Evolutionary conservation across 2,888 invertebrate genomes (phyloP).

Genomic region (Eupsilia transversa): DNA sequence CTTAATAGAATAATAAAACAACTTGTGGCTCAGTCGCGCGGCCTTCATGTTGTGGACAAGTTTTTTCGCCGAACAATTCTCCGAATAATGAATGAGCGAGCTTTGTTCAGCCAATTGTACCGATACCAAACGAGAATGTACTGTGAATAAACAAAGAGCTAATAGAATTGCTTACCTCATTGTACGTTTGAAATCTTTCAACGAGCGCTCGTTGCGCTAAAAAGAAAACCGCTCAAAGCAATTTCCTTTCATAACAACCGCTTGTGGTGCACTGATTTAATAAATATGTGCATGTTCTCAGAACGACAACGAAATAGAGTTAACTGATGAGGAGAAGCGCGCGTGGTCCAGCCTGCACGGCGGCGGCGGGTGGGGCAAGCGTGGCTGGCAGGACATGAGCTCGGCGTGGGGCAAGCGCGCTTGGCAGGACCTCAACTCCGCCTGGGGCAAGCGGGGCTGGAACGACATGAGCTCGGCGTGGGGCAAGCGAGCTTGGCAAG

Average conservation of each 20-base stretch:
- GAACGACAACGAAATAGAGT: conserved; percentile 86
- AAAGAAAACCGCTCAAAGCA: conserved; percentile 40
- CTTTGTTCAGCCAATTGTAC: conserved; percentile 65
- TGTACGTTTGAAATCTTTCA: conserved; percentile 55
- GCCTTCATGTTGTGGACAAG: conserved; percentile 54
- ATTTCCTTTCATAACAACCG: conserved; percentile 30
- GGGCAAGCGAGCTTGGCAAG: conserved; percentile 92
- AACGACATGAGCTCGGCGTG: conserved; percentile 85
- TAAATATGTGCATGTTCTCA: conserved; percentile 63
- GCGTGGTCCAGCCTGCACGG: conserved; percentile 91
- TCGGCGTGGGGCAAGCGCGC: conserved; percentile 91
- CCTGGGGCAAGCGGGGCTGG: conserved; percentile 92
- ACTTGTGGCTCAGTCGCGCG: conserved; percentile 58
- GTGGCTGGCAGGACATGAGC: conserved; percentile 91
- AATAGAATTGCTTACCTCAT: conserved; percentile 61
- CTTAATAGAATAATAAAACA: conserved; percentile 78
- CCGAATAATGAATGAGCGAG: conserved; percentile 17
- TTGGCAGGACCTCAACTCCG: conserved; percentile 90
- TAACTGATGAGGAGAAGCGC: conserved; percentile 91
- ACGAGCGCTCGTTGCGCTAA: conserved; percentile 32
- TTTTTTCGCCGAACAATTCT: conserved; percentile 54
- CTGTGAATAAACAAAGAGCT: conserved; percentile 60
- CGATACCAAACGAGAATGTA: conserved; percentile 43
- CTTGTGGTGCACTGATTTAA: conserved; percentile 17
- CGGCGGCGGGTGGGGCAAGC: conserved; percentile 91